Base-by-base conservation (phyloP, 2,113 vertebrate genomes). In the Ornithorhynchus anatinus region DNA sequence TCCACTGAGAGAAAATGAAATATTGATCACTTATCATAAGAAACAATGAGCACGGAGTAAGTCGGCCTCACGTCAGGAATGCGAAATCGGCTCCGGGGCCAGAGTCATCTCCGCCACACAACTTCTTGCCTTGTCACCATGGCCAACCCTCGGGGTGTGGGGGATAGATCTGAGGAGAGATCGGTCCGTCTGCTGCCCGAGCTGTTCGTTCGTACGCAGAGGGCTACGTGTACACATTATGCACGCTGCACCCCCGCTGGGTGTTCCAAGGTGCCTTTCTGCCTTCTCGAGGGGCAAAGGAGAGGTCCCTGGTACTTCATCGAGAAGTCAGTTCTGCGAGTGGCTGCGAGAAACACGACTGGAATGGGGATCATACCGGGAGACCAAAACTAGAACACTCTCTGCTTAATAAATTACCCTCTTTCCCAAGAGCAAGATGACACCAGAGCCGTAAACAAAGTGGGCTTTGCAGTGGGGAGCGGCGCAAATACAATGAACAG, bases 1-100 rank as follows among this genome's bases (percentile, higher is more conserved):
- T 76, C 84, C 83, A 75, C 85, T 83, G 89, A 79, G 84, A 94
- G 94, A 96, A 97, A 97, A 96, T 96, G 94, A 96, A 96, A 95
- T 95, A 96, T 95, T 96, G 95, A 96, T 95, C 95, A 94, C 94
- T 93, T 87, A 93, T 90, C 90, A 89, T 93, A 91, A 90, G 91
- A 93, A 95, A 95, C 93, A 94, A 95, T 82, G 88, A 91, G 84
- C 77, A 72, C 90, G 86, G 95, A 61, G 82, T 85, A 88, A 86
- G 76, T 6, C 80, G 86, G 67, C 69, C 40, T 78, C 68, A 33
- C 77, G 57, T 67, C 64, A 74, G 59, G 91, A 89, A 92, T 86
- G 86, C 74, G 33, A 79, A 90, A 85, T 68, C 75, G 77, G 82
- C 59, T 70, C 67, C 58, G 72, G n/a, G n/a, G n/a, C n/a, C n/a